Percentiles rank a stretch among this genome's conserved stretches.
Evolutionary conservation across 2,113 vertebrate genomes (phyloP).

Genomic region (Rhinoderma darwinii): DNA sequence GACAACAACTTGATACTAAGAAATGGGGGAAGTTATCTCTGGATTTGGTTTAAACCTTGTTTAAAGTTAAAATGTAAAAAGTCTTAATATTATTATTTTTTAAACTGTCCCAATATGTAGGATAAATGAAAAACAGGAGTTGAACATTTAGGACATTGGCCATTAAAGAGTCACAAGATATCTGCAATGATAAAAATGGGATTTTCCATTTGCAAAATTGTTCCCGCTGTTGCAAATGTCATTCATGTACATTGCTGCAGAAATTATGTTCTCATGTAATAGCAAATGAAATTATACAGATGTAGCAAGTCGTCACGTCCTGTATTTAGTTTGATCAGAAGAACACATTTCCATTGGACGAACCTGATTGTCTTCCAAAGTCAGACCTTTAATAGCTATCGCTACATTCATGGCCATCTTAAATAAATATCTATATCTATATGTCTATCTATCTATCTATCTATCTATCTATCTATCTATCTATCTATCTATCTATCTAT

Average conservation of each 20-base stretch:
- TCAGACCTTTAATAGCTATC: neutral
- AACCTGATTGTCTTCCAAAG: neutral
- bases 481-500: no score
- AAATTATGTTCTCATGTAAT: no score
- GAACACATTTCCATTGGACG: neutral
- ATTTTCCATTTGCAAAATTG: neutral
- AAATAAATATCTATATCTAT: no score
- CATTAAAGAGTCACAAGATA: neutral
- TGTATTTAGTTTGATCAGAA: no score
- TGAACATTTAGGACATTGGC: neutral
- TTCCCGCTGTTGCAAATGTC: neutral
- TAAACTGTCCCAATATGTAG: neutral
- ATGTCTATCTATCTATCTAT: no score
- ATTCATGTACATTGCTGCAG: no score
- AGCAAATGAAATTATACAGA: no score
- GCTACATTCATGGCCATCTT: neutral
- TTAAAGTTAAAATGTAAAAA: neutral
- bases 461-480: no score
- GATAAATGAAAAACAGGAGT: neutral
- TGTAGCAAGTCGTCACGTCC: no score
- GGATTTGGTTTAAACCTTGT: conserved; percentile 19
- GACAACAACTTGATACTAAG: conserved; percentile 7
- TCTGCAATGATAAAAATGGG: neutral
- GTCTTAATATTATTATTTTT: neutral
- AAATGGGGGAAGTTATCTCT: conserved; percentile 13